phyloP scores from a whole-genome alignment of 2,888 invertebrate species.

The Euzophera pinguis region DNA sequence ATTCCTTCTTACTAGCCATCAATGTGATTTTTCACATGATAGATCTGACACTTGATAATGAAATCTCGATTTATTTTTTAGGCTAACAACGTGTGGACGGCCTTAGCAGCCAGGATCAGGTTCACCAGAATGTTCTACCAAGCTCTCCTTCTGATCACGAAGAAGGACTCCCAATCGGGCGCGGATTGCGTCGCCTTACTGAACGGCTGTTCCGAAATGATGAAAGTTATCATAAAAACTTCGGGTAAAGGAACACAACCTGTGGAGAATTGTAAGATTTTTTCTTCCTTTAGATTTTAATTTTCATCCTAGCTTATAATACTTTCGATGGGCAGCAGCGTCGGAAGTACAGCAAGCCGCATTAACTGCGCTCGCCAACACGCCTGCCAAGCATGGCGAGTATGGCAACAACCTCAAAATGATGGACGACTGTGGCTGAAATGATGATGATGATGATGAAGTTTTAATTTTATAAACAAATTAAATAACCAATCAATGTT shows the following conservation, averaged over 20 bases:
- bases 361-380: too few relatives aligned
- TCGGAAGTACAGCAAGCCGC: too few relatives aligned
- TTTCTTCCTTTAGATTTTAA: constrained; percentile 1
- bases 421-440: too few relatives aligned
- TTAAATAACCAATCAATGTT: too few relatives aligned
- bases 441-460: too few relatives aligned
- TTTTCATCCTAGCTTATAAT: too few relatives aligned
- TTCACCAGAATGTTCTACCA: constrained; percentile 93
- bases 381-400: too few relatives aligned
- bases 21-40: too few relatives aligned
- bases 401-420: too few relatives aligned
- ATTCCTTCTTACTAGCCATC: too few relatives aligned
- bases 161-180: constrained; percentile 82
- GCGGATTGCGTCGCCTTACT: constrained; percentile 90
- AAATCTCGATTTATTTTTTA: constrained; percentile 25
- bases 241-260: constrained; percentile 85
- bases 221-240: constrained; percentile 89
- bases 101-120: constrained; percentile 88
- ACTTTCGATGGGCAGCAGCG: too few relatives aligned
- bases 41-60: neutral
- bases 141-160: constrained; percentile 85
- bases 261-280: constrained; percentile 76
- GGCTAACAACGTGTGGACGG: constrained; percentile 74
- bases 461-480: too few relatives aligned
- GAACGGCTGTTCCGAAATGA: constrained; percentile 89